Evolutionary conservation across 2,113 vertebrate genomes (phyloP).

Genomic region (Tachuris rubrigastra): DNA sequence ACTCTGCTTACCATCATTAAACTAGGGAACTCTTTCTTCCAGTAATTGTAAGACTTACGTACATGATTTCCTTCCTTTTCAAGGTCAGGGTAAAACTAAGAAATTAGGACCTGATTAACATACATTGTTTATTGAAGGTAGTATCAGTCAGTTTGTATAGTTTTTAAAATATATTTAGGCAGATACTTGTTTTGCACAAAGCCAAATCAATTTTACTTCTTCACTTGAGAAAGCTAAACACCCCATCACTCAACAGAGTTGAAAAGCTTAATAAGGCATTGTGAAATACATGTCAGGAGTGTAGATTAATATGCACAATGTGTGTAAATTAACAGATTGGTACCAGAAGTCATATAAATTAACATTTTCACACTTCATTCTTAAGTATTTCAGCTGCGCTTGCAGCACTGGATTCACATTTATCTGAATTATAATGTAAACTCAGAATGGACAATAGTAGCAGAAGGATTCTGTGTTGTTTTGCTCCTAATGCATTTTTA

Average conservation of each 20-base stretch:
- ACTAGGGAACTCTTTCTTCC: not conserved
- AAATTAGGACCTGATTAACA: not conserved
- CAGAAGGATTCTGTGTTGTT: not conserved
- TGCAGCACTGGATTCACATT: not conserved
- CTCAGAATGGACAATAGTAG: not conserved
- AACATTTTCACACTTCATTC: not conserved
- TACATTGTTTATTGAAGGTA: not conserved
- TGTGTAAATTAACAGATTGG: conserved; percentile 10
- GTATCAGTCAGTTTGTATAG: not conserved
- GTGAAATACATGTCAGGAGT: conserved; percentile 24
- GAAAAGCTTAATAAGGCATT: conserved; percentile 19
- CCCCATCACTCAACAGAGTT: not conserved
- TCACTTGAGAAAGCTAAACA: conserved; percentile 5
- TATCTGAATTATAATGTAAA: not conserved
- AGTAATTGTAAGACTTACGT: not conserved
- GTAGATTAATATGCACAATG: not conserved
- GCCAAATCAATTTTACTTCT: not conserved
- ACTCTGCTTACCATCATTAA: not conserved
- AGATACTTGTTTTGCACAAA: not conserved
- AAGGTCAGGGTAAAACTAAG: not conserved
- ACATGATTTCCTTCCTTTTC: not conserved
- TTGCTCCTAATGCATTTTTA: not conserved
- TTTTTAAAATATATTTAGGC: not conserved
- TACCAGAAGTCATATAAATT: not conserved
- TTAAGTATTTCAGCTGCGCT: conserved; percentile 28